Conservation (phyloP, 2,113 vertebrate species). For the Myiozetetes cayanensis region DNA sequence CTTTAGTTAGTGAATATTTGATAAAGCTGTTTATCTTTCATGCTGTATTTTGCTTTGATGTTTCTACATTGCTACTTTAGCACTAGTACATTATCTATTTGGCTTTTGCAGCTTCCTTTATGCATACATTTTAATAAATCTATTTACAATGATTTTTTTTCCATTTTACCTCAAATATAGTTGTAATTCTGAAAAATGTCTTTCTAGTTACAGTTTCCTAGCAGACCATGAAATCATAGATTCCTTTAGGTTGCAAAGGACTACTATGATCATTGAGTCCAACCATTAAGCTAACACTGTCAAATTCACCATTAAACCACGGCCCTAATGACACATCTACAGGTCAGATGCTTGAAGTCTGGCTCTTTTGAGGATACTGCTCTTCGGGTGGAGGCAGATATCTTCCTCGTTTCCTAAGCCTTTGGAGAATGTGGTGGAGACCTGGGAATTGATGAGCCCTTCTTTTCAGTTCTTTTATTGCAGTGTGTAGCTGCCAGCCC, state of each 20-base stretch:
- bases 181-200: background rate
- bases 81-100: background rate
- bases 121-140: background rate
- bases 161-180: background rate
- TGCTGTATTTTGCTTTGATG: background rate
- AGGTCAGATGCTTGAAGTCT: background rate
- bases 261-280: background rate
- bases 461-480: background rate
- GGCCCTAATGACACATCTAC: background rate
- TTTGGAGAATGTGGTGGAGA: background rate
- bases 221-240: background rate
- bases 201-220: background rate
- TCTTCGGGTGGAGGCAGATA: background rate
- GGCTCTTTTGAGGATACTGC: accelerated
- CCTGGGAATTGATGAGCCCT: background rate
- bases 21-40: background rate
- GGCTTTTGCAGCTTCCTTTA: background rate
- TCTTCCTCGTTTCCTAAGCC: background rate
- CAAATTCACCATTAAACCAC: background rate
- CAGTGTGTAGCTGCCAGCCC: accelerated
- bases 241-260: background rate
- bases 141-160: background rate
- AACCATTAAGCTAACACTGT: background rate
- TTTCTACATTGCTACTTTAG: background rate
- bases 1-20: background rate